Conservation (phyloP, 2,888 invertebrate species). For the Cephus sareptanus region DNA sequence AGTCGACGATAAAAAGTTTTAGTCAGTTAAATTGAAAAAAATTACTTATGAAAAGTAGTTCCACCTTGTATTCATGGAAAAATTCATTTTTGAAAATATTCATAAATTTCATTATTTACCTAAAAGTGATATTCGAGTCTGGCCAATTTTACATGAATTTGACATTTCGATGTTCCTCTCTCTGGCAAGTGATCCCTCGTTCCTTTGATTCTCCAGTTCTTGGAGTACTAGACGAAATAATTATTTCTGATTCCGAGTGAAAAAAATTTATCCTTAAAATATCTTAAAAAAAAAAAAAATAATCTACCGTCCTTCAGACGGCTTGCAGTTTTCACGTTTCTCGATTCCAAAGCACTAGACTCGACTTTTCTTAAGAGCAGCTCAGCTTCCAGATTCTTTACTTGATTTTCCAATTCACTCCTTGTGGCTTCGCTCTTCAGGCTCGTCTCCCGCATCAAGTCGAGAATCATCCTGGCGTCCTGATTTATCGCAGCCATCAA, state of each 20-base stretch:
- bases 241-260: background rate
- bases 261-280: background rate
- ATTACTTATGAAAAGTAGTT: no score
- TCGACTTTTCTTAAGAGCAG: slow-evolving; percentile 20
- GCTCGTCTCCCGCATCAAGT: slow-evolving; percentile 25
- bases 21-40: no score
- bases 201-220: background rate
- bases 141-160: no score
- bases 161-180: background rate
- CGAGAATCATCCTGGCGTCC: slow-evolving; percentile 31
- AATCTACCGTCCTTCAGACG: slow-evolving; percentile 31
- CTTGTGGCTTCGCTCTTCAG: slow-evolving; percentile 17
- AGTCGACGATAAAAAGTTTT: no score
- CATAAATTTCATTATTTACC: no score
- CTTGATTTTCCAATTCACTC: slow-evolving; percentile 23
- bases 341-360: slow-evolving; percentile 18
- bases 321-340: slow-evolving; percentile 13
- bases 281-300: slow-evolving; percentile 5
- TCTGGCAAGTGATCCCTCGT: background rate
- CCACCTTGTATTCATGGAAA: no score
- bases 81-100: no score
- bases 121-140: no score
- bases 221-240: background rate
- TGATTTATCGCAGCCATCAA: slow-evolving; percentile 31
- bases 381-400: slow-evolving; percentile 12